These are phyloP conservation scores for Tetramorium alpestre DNA, from an alignment of 1,140 invertebrate genomes.

Conservation along the genomic window DNA sequence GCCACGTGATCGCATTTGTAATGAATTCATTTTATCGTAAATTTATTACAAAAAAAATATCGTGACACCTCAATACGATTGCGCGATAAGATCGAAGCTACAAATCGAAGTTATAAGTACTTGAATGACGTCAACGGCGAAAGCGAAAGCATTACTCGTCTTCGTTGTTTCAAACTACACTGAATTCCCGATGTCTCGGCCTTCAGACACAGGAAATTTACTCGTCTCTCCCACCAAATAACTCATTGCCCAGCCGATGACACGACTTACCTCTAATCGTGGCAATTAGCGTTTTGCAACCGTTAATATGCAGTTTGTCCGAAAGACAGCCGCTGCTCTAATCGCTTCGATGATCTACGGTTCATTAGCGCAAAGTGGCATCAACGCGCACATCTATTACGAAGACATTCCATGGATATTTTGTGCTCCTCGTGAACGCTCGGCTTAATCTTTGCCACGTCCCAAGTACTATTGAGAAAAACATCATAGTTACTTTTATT, in stretches of 20 bases:
- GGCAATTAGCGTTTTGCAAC: constrained; percentile 49
- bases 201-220: constrained; percentile 47
- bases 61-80: background rate
- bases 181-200: constrained; percentile 46
- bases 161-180: constrained; percentile 30
- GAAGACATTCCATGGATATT: constrained; percentile 64
- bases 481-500: background rate
- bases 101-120: background rate
- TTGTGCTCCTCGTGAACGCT: constrained; percentile 73
- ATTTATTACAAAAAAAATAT: background rate
- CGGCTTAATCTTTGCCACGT: constrained; percentile 70
- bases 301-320: background rate
- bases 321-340: constrained; percentile 2
- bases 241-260: background rate
- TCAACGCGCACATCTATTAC: constrained; percentile 15
- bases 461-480: constrained; percentile 15
- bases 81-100: background rate
- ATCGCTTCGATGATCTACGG: background rate
- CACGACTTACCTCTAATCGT: constrained; percentile 57
- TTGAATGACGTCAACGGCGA: background rate
- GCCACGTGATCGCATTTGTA: background rate
- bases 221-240: constrained; percentile 18
- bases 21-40: background rate
- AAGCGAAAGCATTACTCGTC: background rate
- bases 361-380: background rate